A percentile compares a stretch with the other conserved stretches of the same genome.
Evolutionary conservation across 2,797 vertebrate species (phyloP).

Genomic region (Diglossa cyanea): DNA sequence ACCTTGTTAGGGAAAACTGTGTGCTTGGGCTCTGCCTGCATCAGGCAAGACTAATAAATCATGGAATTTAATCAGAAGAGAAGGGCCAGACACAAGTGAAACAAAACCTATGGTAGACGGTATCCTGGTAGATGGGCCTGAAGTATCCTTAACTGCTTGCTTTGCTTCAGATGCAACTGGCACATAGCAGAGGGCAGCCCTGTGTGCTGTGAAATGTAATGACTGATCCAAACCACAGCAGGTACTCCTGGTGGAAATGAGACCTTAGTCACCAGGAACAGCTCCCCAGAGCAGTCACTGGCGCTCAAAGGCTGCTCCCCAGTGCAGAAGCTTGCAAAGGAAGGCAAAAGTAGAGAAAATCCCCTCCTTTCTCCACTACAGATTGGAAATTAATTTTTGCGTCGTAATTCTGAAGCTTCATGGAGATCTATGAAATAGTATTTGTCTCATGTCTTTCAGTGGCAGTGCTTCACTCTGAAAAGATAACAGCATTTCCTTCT

Average conservation of each 20-base stretch:
- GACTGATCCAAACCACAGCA: not conserved
- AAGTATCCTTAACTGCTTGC: not conserved
- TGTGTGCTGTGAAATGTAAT: not conserved
- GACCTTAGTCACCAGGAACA: rapidly evolving
- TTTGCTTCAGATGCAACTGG: not conserved
- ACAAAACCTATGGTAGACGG: not conserved
- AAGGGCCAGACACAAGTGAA: not conserved
- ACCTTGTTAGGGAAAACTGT: not conserved
- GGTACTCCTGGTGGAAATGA: not conserved
- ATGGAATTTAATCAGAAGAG: not conserved
- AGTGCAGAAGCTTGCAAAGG: not conserved
- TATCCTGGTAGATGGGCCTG: not conserved
- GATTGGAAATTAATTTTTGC: not conserved
- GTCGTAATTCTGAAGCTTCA: not conserved
- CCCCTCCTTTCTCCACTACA: not conserved
- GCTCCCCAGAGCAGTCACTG: not conserved
- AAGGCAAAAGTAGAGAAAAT: not conserved
- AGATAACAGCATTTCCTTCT: not conserved
- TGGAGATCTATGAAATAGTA: not conserved
- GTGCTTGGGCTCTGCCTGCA: not conserved
- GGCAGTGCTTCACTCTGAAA: not conserved
- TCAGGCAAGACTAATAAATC: not conserved
- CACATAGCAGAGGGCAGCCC: not conserved
- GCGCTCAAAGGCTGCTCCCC: not conserved
- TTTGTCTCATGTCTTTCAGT: not conserved